Conservation (phyloP, 2,797 vertebrate genomes). For the Thalassophryne amazonica region DNA sequence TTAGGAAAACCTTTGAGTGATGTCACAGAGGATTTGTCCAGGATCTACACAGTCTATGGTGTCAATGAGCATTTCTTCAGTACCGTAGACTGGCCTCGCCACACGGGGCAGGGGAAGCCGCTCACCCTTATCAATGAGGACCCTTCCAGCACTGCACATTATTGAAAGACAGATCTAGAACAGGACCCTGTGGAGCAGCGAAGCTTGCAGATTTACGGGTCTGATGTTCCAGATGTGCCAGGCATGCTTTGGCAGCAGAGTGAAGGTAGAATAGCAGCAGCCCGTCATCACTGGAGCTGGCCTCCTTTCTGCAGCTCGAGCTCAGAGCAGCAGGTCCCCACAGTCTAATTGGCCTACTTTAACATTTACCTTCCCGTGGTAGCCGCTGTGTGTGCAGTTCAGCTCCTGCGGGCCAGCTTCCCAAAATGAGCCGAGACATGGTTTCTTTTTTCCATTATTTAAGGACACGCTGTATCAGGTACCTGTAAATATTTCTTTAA, state of each 20-base stretch:
- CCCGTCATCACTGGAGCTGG: conserved; percentile 65
- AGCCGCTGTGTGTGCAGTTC: conserved; percentile 30
- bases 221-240: conserved; percentile 50
- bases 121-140: conserved; percentile 5
- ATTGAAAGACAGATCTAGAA: conserved; percentile 62
- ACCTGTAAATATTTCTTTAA: not conserved
- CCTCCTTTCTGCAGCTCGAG: conserved; percentile 65
- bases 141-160: conserved; percentile 32
- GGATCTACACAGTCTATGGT: no score
- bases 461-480: not conserved
- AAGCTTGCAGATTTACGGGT: conserved; percentile 41
- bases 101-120: conserved; percentile 3
- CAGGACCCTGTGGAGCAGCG: conserved; percentile 50
- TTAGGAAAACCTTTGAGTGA: no score
- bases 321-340: conserved; percentile 62
- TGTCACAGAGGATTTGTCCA: no score
- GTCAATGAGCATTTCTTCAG: no score
- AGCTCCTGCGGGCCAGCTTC: conserved; percentile 11
- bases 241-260: conserved; percentile 40
- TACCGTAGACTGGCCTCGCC: no score
- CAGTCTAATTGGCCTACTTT: conserved; percentile 76
- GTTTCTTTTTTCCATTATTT: not conserved
- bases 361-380: conserved; percentile 59
- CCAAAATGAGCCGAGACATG: conserved; percentile 10
- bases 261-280: conserved; percentile 57